Conservation (phyloP, 2,113 vertebrate genomes). For the Vicugna pacos region DNA sequence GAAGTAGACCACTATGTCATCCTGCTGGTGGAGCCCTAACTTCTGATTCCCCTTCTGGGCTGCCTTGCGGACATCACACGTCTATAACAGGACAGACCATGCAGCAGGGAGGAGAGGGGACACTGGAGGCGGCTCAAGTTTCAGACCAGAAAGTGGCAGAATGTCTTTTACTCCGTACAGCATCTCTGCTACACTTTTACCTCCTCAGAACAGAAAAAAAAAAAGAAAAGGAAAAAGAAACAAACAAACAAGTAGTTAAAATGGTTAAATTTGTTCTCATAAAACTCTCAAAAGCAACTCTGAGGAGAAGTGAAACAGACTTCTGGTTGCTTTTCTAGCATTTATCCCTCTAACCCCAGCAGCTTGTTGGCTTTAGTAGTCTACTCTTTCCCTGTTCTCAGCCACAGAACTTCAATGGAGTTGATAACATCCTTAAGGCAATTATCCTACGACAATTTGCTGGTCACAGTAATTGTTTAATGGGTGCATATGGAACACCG, state of each 20-base stretch:
- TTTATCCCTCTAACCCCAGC: no score
- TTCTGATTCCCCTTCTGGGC: background rate
- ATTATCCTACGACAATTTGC: background rate
- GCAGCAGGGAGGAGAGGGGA: background rate
- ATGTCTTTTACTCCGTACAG: background rate
- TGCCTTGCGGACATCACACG: background rate
- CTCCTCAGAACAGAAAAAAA: background rate
- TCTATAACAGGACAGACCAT: background rate
- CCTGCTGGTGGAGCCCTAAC: background rate
- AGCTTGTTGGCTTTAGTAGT: background rate
- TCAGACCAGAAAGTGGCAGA: background rate
- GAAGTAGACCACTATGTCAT: background rate
- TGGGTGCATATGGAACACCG: background rate
- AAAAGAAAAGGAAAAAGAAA: no score
- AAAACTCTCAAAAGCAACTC: background rate
- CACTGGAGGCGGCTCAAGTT: background rate
- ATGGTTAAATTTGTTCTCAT: background rate
- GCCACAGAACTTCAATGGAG: background rate
- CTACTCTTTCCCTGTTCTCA: background rate
- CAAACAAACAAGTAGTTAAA: background rate
- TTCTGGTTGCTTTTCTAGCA: background rate
- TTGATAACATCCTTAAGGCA: background rate
- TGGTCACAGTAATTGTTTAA: background rate
- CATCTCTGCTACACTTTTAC: background rate
- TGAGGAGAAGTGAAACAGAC: background rate